Evolutionary conservation across 2,888 invertebrate genomes (phyloP).

Genomic region (Calephelis perditalis): DNA sequence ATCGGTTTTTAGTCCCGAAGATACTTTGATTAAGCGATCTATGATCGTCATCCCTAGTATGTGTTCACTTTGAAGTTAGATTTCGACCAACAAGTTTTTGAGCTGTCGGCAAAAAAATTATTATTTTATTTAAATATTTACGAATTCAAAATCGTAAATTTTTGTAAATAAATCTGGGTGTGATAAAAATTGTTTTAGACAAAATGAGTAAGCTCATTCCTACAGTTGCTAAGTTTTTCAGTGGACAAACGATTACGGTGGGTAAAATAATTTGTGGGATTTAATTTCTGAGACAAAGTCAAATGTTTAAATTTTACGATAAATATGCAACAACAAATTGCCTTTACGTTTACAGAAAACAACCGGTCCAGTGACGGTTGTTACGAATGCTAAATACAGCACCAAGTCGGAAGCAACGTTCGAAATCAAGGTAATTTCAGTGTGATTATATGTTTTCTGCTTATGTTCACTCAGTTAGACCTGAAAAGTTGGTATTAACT

Average conservation of each 20-base stretch:
- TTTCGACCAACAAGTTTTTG: constrained; percentile 14
- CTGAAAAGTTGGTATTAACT: neutral
- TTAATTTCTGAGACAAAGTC: constrained; percentile 14
- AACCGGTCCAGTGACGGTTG: constrained; percentile 46
- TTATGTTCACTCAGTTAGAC: neutral
- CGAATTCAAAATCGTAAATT: constrained; percentile 43
- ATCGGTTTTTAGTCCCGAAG: too few species aligned
- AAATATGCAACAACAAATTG: constrained; percentile 9
- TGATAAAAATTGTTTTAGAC: constrained; percentile 44
- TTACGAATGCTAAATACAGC: constrained; percentile 75
- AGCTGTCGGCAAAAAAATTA: constrained; percentile 21
- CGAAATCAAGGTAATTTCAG: constrained; percentile 74
- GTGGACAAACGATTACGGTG: constrained; percentile 52
- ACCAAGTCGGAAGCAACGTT: constrained; percentile 79
- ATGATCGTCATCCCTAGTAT: too few species aligned
- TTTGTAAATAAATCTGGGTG: constrained; percentile 58
- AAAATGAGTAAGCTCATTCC: constrained; percentile 68
- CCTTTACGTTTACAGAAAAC: constrained; percentile 53
- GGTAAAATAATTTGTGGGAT: constrained; percentile 33
- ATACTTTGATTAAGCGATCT: too few species aligned
- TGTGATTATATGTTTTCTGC: neutral
- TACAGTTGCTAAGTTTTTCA: constrained; percentile 53
- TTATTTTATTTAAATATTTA: constrained; percentile 15
- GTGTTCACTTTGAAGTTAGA: too few species aligned
- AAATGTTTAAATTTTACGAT: constrained; percentile 2